Base-by-base conservation (phyloP, 2,888 invertebrate genomes). In the Tenthredo notha region DNA sequence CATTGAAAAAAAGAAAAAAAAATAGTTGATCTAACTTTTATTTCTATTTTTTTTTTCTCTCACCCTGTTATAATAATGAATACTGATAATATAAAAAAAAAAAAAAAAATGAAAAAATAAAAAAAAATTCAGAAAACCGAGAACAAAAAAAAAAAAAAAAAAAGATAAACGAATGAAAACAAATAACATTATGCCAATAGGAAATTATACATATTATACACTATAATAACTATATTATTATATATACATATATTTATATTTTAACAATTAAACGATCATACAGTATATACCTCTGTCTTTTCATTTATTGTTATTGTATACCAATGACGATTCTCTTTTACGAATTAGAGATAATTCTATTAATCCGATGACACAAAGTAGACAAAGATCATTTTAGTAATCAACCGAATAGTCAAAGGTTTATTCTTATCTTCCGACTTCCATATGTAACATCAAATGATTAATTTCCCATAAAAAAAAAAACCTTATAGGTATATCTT, bases 261-360 rank as follows among this genome's bases (percentile, higher is more conserved):
- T 92, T 92, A 92, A 90, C 91, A 91, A 92, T 91, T 92, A 92
- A 92, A 92, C 89, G 87, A 91, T 91, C 90, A 90, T 90, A 91
- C 87, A 90, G 89, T 91, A 90, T 70, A 85, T 40, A 40, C 5
- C 12, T 15, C 25, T 83, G 47, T 12, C 18, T 15, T 12, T 47
- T 47, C 47, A 47, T 67, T 65, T 18, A 83, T 21, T 74, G n/a
- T 74, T 40, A 74, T 21, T 43, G 3, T 43, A 25, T 74, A 21
- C 2, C 37, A 5, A 3, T 67, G 33, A 33, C 12, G 1, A 33
- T 33, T 12, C 67, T 29, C 25, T 0, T 29, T 29, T 18, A 50
- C 29, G 29, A 15, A 67, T 61, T 61, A 0, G n/a, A 21, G 3
- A 61, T 21, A 61, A n/a, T 58, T 58, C 21, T 58, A 58, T 21